These are phyloP conservation scores for Phaonia tiefii DNA, from an alignment of 2,888 invertebrate genomes.

Conservation along the genomic window DNA sequence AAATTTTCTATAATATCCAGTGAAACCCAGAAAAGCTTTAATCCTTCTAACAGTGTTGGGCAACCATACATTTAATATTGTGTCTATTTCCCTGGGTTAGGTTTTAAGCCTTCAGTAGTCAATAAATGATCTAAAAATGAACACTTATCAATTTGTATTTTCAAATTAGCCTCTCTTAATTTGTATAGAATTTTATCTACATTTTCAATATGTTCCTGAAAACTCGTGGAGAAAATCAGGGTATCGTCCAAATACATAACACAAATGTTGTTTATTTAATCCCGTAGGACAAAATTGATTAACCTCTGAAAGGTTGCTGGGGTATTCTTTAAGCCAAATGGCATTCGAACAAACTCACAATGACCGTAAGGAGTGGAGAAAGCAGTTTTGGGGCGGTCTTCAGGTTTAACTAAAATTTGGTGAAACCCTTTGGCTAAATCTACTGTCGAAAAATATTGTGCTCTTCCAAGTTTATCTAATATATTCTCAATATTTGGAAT, in stretches of 20 bases:
- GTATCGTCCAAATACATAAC: conserved; percentile 38
- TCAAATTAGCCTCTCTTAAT: conserved; percentile 36
- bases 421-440: too few relatives aligned
- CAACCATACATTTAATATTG: conserved; percentile 65
- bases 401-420: background rate
- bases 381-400: background rate
- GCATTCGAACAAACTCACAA: too few relatives aligned
- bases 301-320: conserved; percentile 70
- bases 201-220: too few relatives aligned
- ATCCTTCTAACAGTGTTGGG: conserved; percentile 66
- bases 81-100: conserved; percentile 68
- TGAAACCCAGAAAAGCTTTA: too few relatives aligned
- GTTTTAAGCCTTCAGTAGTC: conserved; percentile 69
- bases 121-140: conserved; percentile 68
- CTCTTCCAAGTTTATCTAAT: too few relatives aligned
- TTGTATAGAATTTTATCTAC: conserved; percentile 16
- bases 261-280: too few relatives aligned
- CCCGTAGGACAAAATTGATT: conserved; percentile 57
- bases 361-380: too few relatives aligned
- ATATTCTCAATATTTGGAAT: too few relatives aligned
- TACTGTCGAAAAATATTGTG: too few relatives aligned
- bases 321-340: too few relatives aligned
- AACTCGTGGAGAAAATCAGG: conserved; percentile 20
- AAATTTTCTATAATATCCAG: too few relatives aligned
- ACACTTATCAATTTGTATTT: conserved; percentile 52